phyloP scores from a whole-genome alignment of 1,140 invertebrate genomes.

The Ostrea denselamellosa region DNA sequence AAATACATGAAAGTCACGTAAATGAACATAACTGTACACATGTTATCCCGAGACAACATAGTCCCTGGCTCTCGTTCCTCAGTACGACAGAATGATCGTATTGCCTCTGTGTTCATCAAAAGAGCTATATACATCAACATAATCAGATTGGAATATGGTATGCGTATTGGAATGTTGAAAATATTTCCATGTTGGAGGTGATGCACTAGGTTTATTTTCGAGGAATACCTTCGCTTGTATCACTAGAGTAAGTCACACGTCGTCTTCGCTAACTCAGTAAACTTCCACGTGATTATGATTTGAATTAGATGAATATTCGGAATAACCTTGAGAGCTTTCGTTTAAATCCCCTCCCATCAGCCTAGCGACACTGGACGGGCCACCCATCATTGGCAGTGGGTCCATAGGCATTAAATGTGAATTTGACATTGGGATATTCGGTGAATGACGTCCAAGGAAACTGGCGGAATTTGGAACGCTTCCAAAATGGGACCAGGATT shows the following conservation, averaged over 20 bases:
- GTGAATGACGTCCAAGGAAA: slow-evolving; percentile 71
- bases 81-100: not conserved
- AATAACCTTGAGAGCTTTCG: slow-evolving; percentile 68
- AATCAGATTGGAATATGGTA: not conserved
- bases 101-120: not conserved
- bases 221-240: not conserved
- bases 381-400: slow-evolving; percentile 62
- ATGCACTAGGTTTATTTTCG: not conserved
- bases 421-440: slow-evolving; percentile 59
- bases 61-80: not conserved
- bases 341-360: slow-evolving; percentile 70
- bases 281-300: slow-evolving; percentile 77
- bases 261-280: slow-evolving; percentile 64
- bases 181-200: not conserved
- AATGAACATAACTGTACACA: not conserved
- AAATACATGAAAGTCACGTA: slow-evolving; percentile 13
- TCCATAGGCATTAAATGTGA: slow-evolving; percentile 69
- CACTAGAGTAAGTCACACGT: not conserved
- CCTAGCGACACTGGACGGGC: slow-evolving; percentile 56
- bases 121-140: not conserved
- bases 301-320: slow-evolving; percentile 70
- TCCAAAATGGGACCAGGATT: slow-evolving; percentile 70
- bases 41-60: not conserved
- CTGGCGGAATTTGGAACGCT: slow-evolving; percentile 52
- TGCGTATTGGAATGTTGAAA: not conserved